These are phyloP conservation scores for Orius insidiosus DNA, from an alignment of 1,140 invertebrate species.

Conservation along the genomic window DNA sequence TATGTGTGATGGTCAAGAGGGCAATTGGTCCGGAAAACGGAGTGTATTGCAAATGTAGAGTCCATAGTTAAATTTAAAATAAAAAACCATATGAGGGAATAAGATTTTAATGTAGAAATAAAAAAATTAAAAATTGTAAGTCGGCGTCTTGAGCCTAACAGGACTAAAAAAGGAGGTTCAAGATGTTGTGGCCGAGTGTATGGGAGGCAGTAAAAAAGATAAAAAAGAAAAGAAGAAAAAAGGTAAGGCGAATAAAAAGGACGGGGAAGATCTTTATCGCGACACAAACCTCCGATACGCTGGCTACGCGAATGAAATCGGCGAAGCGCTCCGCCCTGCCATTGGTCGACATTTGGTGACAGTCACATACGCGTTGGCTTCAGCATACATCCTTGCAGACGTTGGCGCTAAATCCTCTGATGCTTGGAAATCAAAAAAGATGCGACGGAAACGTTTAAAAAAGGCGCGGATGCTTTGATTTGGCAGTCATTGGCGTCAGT, in stretches of 20 bases:
- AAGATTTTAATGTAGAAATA: too few species aligned
- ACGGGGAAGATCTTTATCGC: constrained; percentile 45
- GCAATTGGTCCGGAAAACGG: too few species aligned
- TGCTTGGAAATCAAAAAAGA: too few species aligned
- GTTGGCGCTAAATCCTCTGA: neutral
- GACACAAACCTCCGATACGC: constrained; percentile 64
- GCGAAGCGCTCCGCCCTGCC: constrained; percentile 65
- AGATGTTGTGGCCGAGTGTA: too few species aligned
- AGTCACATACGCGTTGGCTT: neutral
- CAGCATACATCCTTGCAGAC: neutral
- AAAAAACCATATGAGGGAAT: too few species aligned
- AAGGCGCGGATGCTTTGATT: constrained; percentile 53
- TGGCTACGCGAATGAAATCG: constrained; percentile 87
- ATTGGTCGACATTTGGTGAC: neutral
- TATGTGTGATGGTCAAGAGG: too few species aligned
- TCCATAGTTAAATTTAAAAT: too few species aligned
- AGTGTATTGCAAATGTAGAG: too few species aligned
- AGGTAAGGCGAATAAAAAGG: constrained; percentile 13
- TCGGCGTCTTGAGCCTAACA: too few species aligned
- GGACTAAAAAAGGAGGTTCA: too few species aligned
- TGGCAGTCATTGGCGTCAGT: constrained; percentile 92
- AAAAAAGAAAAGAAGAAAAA: constrained; percentile 15
- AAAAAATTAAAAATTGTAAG: too few species aligned
- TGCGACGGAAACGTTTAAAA: too few species aligned
- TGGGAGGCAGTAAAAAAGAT: constrained; percentile 13